A percentile compares a stretch with the other conserved stretches of the same genome.
Evolutionary conservation across 2,888 invertebrate genomes (phyloP).

Genomic region (Callimorpha dominula): DNA sequence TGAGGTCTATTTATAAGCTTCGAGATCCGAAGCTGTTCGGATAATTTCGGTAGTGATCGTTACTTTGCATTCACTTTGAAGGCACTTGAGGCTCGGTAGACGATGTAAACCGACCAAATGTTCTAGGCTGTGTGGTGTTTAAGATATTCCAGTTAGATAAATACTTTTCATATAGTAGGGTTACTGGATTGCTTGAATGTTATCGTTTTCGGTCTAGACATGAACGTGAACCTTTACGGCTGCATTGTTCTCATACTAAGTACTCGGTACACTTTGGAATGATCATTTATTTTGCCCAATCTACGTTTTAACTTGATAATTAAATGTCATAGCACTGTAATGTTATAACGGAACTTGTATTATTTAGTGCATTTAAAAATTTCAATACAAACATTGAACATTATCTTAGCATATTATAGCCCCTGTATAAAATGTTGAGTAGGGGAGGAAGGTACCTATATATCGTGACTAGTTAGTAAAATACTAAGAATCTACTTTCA

Average conservation of each 20-base stretch:
- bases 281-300: background rate
- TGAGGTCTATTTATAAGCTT: conserved; percentile 67
- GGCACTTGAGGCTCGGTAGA: conserved; percentile 55
- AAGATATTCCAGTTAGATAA: conserved; percentile 6
- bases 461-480: too few species aligned
- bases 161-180: conserved; percentile 23
- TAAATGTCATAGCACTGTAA: background rate
- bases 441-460: too few species aligned
- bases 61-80: conserved; percentile 70
- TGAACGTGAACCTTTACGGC: conserved; percentile 47
- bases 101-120: conserved; percentile 47
- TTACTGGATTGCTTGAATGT: conserved; percentile 45
- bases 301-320: background rate
- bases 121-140: conserved; percentile 30
- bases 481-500: too few species aligned
- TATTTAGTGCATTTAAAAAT: too few species aligned
- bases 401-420: too few species aligned
- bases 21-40: conserved; percentile 59
- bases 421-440: too few species aligned
- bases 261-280: background rate
- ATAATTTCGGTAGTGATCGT: conserved; percentile 67
- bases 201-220: conserved; percentile 49
- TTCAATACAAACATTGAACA: too few species aligned
- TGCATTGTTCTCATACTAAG: conserved; percentile 35
- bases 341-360: background rate